phyloP scores from a whole-genome alignment of 2,113 vertebrate genomes.

The Choloepus hoffmanni region DNA sequence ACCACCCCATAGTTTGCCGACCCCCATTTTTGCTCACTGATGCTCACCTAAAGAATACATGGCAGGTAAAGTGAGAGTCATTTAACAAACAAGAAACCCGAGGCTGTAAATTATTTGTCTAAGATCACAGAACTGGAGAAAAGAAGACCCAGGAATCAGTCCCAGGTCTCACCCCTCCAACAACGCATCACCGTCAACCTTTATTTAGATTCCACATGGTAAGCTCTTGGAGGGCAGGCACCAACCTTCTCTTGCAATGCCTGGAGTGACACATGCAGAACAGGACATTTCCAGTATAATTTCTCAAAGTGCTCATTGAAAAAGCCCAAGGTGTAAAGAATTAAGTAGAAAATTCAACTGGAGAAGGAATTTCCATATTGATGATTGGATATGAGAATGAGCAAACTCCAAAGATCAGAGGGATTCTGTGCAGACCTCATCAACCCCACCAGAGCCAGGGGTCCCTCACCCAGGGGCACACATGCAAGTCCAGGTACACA shows the following conservation, averaged over 20 bases:
- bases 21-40: fast-evolving
- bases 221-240: background rate
- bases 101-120: background rate
- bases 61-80: background rate
- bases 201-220: background rate
- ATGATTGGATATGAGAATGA: fast-evolving
- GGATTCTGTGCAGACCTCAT: background rate
- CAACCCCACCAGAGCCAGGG: fast-evolving
- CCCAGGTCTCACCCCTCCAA: fast-evolving
- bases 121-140: background rate
- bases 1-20: fast-evolving
- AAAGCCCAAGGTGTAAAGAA: background rate
- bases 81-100: background rate
- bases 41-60: fast-evolving
- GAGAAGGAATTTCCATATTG: background rate
- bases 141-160: fast-evolving
- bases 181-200: fast-evolving
- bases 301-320: background rate
- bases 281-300: background rate
- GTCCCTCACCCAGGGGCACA: no score
- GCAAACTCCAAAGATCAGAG: background rate
- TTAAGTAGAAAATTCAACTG: background rate
- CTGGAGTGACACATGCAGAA: background rate
- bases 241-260: background rate
- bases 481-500: fast-evolving